Evolutionary conservation across 2,797 vertebrate genomes (phyloP), one percentile per base, ranked within the genome.

Genomic region (Sphenopsis melanotis): DNA sequence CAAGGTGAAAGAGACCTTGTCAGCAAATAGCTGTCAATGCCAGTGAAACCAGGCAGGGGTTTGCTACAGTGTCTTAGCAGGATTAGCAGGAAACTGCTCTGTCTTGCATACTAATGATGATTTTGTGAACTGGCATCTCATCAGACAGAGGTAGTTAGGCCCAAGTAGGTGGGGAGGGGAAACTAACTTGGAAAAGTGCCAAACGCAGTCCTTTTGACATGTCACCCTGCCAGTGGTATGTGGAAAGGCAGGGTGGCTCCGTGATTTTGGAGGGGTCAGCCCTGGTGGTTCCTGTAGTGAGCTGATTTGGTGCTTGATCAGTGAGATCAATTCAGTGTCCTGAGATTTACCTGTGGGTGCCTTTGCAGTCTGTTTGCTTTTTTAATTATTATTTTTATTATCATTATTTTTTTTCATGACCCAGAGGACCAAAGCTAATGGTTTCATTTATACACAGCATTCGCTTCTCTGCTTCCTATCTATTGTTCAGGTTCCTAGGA

Each of bases 401-500:
- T 37, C 1, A 2, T 47, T 66, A 5, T 36, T 94, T 66, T 86
- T 46, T 96, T 93, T 89, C 77, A 56, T 85, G 78, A 93, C 93
- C 83, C 95, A 81, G 95, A 95, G 93, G 87, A 93, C 75, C 83
- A 88, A 79, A 93, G 46, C 89, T 94, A 90, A 94, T 88, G 75
- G 63, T 95, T 96, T 97, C 80, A 86, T 96, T 96, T 44, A 75
- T 87, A 92, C 94, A 96, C 94, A 94, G 97, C 93, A 23, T 97
- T 97, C 60, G 94, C 87, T 96, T 96, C 90, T 97, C 90, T 96
- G 94, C 95, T 96, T 97, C 96, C 95, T 98, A 90, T 98, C 89
- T 98, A 87, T 98, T 95, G 96, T 98, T 98, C 98, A 99, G 99
- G 98, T 98, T 96, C 97, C 98, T 98, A 98, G 98, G 98, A 97